Evolutionary conservation across 1,140 invertebrate species (phyloP), one percentile per base, ranked within the genome.

Genomic region (Epicauta chinensis): DNA sequence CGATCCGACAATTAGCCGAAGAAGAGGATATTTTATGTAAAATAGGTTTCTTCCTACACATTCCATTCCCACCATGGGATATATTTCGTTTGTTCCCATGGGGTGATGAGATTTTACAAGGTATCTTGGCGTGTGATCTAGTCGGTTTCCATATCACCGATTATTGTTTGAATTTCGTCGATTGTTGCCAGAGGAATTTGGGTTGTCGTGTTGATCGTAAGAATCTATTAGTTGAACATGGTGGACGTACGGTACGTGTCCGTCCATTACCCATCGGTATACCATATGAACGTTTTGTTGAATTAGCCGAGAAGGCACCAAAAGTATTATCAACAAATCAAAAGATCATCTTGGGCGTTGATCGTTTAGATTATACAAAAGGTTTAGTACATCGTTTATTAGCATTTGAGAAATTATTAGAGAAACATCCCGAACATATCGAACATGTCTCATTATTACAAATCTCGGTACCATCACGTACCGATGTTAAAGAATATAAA

Each of bases 1-100:
- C 86, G 81, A 86, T 94, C 23, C 76, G 91, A 67, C 85, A 90
- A 70, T 78, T 77, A 3, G 85, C 84, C 9, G 88, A 91, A 59
- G 87, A 91, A 59, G 83, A 86, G 60, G 80, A 83, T 42, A 74
- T 92, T 3, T 77, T 77, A 47, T 83, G 85, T 57, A 91, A 91
- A 65, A 71, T 94, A 43, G 89, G 87, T 10, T 94, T 93, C 73
- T 95, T 95, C 70, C 73, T 93, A 31, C 91, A 95, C 69, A 94
- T 94, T 67, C 91, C 91, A 0, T 93, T 93, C 68, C 91, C 91
- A 14, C 86, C 90, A 1, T 93, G 89, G 89, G 91, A 94, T 62
- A 91, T 93, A 41, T 91, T 92, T 71, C 75, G 91, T 44, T 73
- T 93, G 10, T 87, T 93, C 59, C 91, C 91, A 2, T 92, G 91